These are phyloP conservation scores for Pseudopipra pipra DNA, from an alignment of 2,113 vertebrate species.

Conservation along the genomic window DNA sequence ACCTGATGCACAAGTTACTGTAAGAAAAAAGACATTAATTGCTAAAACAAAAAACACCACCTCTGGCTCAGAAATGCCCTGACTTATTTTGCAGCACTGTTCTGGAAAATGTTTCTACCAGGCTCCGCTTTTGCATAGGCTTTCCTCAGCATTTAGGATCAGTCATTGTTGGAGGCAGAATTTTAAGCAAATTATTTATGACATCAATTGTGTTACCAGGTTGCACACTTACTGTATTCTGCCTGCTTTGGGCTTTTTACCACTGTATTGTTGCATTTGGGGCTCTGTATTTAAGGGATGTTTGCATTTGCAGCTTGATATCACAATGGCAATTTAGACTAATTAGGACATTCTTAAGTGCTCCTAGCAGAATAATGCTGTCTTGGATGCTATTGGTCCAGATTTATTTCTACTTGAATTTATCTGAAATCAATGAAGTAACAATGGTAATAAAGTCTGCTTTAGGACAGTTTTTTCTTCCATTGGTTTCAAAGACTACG, in stretches of 20 bases:
- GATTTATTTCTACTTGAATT: constrained; percentile 12
- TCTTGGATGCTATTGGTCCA: background rate
- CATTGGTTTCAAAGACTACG: constrained; percentile 16
- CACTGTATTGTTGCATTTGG: background rate
- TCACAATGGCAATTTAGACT: background rate
- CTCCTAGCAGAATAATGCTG: background rate
- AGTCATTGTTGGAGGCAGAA: background rate
- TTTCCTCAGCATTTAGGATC: background rate
- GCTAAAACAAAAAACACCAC: background rate
- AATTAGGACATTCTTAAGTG: background rate
- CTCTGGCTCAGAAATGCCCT: background rate
- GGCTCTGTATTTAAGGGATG: background rate
- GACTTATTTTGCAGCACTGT: background rate
- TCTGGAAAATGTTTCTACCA: background rate
- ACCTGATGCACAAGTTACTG: background rate
- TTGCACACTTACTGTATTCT: background rate
- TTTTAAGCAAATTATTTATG: background rate
- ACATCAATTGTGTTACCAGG: background rate
- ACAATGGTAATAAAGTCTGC: background rate
- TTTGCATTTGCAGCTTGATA: background rate
- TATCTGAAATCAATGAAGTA: constrained; percentile 33
- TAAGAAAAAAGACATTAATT: background rate
- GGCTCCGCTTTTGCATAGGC: background rate
- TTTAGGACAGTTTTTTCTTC: background rate
- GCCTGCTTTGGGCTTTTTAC: background rate